Conservation (phyloP, 2,888 invertebrate genomes). For the Eupithecia exiguata region DNA sequence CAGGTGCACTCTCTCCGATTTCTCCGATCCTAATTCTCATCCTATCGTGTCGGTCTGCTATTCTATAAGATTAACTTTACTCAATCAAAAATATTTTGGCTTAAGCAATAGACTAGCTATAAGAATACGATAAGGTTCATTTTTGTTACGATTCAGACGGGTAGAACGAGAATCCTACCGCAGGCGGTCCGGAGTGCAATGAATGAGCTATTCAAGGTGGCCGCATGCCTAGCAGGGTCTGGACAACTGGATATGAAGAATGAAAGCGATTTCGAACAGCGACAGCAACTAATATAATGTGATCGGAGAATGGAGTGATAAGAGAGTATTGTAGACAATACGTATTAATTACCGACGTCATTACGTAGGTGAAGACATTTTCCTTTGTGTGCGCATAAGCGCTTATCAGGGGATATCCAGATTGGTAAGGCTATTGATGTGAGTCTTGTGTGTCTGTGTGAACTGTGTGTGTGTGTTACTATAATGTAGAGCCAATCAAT, state of each 20-base stretch:
- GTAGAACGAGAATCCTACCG: conserved; percentile 22
- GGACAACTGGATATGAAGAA: conserved; percentile 12
- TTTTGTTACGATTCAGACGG: conserved; percentile 16
- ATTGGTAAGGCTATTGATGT: too few relatives aligned
- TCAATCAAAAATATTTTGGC: not conserved
- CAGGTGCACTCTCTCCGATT: too few relatives aligned
- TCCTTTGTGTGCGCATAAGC: too few relatives aligned
- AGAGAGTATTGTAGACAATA: not conserved
- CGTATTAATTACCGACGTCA: too few relatives aligned
- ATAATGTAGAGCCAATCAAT: not conserved
- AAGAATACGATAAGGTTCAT: conserved; percentile 8
- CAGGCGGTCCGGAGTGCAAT: conserved; percentile 27
- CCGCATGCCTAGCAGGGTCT: conserved; percentile 7
- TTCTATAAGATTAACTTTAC: not conserved
- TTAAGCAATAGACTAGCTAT: not conserved
- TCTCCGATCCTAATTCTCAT: too few relatives aligned
- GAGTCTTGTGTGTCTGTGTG: not conserved
- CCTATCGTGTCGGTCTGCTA: too few relatives aligned
- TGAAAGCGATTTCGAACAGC: not conserved
- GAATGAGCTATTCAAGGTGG: conserved; percentile 34
- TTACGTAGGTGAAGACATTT: too few relatives aligned
- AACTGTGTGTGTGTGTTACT: not conserved
- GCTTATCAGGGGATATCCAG: too few relatives aligned
- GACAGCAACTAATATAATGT: not conserved
- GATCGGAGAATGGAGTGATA: not conserved